These are phyloP conservation scores for Chesias legatella DNA, from an alignment of 2,888 invertebrate genomes.

Conservation along the genomic window DNA sequence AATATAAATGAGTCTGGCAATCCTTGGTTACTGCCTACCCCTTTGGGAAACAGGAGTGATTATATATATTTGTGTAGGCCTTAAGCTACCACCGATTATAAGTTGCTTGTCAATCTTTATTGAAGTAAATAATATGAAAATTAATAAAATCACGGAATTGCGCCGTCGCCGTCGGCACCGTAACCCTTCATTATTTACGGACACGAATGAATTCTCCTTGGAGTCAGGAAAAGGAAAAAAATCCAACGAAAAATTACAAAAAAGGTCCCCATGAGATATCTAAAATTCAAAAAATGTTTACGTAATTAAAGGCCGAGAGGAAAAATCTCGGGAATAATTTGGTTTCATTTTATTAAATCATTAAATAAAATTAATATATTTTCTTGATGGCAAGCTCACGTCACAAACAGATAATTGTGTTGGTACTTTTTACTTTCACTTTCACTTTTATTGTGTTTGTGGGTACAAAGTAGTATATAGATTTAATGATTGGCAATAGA, in stretches of 20 bases:
- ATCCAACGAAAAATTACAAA: constrained; percentile 34
- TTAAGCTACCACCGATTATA: too few species aligned
- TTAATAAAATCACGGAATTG: constrained; percentile 15
- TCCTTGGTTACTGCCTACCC: too few species aligned
- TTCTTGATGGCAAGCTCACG: constrained; percentile 5
- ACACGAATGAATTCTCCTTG: constrained; percentile 24
- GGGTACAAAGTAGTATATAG: too few species aligned
- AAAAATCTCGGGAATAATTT: constrained; percentile 8
- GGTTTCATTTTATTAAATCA: constrained; percentile 1
- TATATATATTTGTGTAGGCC: too few species aligned
- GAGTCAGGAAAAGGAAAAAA: constrained; percentile 30
- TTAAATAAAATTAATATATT: too few species aligned
- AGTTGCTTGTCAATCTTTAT: background rate
- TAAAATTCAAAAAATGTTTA: constrained; percentile 20
- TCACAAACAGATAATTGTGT: too few species aligned
- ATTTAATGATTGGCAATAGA: too few species aligned
- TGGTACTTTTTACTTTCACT: too few species aligned
- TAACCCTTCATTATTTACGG: constrained; percentile 22
- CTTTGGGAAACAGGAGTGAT: too few species aligned
- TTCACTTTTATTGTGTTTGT: too few species aligned
- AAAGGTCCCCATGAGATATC: constrained; percentile 25
- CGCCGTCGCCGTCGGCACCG: constrained; percentile 11
- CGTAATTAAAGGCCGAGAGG: constrained; percentile 8
- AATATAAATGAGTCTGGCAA: too few species aligned
- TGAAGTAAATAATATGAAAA: constrained; percentile 10